phyloP scores from a whole-genome alignment of 2,113 vertebrate genomes.

The Arvicanthis niloticus region DNA sequence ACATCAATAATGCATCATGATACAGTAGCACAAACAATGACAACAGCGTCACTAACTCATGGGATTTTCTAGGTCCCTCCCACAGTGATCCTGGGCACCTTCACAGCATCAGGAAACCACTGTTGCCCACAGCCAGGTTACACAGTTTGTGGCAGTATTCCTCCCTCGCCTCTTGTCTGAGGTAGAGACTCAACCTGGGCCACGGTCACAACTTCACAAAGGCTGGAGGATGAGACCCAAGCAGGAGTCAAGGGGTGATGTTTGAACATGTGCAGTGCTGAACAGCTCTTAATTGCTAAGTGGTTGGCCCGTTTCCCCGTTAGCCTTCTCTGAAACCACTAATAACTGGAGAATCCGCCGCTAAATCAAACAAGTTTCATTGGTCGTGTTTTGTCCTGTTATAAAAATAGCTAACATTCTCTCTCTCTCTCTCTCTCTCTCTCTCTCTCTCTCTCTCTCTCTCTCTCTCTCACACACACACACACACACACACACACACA shows the following conservation, averaged over 20 bases:
- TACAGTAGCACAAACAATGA: too few relatives aligned
- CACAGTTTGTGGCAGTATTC: not conserved
- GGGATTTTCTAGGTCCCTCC: too few relatives aligned
- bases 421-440: too few relatives aligned
- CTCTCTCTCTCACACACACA: not conserved
- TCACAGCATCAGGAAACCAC: too few relatives aligned
- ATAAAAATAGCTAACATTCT: not conserved
- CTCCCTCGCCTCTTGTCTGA: not conserved
- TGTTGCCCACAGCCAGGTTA: not conserved
- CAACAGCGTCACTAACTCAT: not conserved
- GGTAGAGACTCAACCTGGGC: not conserved
- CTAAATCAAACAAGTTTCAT: not conserved
- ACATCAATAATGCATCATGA: not conserved
- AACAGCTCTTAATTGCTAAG: not conserved
- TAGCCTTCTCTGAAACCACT: not conserved
- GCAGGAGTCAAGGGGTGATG: not conserved
- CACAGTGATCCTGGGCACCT: not conserved
- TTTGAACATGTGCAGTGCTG: not conserved
- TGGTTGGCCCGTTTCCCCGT: too few relatives aligned
- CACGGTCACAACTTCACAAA: accelerated
- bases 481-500: not conserved
- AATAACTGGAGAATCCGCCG: not conserved
- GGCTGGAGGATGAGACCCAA: not conserved
- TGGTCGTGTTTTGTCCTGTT: not conserved
- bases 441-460: too few relatives aligned